Conservation (phyloP, 2,113 vertebrate genomes). For the Tiliqua scincoides region DNA sequence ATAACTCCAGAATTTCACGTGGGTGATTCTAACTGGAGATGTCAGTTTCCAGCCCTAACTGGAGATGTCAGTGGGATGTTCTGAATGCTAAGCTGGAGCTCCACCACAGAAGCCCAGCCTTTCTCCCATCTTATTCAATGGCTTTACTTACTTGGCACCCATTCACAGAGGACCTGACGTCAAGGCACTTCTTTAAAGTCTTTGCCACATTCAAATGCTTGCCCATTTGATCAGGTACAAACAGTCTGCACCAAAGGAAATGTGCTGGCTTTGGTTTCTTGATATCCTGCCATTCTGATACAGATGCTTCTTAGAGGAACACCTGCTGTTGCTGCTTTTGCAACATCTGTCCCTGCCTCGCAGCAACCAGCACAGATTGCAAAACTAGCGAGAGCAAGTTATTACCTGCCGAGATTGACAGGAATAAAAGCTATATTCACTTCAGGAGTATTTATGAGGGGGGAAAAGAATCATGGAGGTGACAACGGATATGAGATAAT, state of each 20-base stretch:
- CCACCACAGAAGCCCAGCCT: too few species aligned
- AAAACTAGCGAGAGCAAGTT: not conserved
- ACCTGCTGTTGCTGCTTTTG: conserved; percentile 15
- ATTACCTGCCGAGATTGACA: not conserved
- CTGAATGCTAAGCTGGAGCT: too few species aligned
- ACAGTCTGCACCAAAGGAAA: not conserved
- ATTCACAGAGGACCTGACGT: not conserved
- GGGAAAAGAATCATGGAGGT: not conserved
- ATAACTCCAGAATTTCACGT: too few species aligned
- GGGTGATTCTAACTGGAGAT: too few species aligned
- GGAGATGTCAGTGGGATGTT: too few species aligned
- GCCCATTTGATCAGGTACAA: not conserved
- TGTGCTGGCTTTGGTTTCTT: not conserved
- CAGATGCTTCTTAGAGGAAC: not conserved
- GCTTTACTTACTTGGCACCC: not conserved
- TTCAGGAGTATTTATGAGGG: conserved; percentile 5
- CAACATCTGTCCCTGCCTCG: conserved; percentile 7
- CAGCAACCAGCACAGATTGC: not conserved
- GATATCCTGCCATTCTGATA: not conserved
- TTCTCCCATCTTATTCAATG: not conserved
- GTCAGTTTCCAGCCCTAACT: too few species aligned
- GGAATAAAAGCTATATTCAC: conserved; percentile 2
- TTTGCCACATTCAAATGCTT: not conserved
- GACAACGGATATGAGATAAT: not conserved
- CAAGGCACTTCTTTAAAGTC: not conserved